A percentile compares a stretch with the other conserved stretches of the same genome.
Conservation (phyloP, 2,888 invertebrate species). For the Hypercompe scribonia region DNA sequence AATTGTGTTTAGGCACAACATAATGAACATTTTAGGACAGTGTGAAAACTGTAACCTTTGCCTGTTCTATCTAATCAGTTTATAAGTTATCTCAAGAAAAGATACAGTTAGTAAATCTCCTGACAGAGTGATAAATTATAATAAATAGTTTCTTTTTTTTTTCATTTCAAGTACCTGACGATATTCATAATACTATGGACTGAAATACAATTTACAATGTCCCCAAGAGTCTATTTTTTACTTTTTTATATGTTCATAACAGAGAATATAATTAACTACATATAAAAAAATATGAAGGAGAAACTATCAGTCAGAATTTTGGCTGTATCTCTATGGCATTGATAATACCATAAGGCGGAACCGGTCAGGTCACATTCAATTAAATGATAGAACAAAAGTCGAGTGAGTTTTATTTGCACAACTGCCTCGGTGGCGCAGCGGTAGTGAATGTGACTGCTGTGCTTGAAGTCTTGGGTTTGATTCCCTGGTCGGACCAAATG, state of each 20-base stretch:
- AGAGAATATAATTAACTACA: background rate
- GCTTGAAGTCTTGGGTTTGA: too few species aligned
- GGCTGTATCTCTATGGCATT: too few species aligned
- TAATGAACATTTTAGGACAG: background rate
- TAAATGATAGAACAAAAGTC: too few species aligned
- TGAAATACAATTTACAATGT: background rate
- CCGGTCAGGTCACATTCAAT: too few species aligned
- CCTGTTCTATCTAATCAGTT: slow-evolving; percentile 1
- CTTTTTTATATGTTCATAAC: too few species aligned
- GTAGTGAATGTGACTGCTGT: too few species aligned
- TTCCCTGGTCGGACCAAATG: too few species aligned
- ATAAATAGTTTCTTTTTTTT: background rate
- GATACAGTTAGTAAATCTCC: background rate
- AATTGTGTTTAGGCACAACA: background rate
- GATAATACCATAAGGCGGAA: too few species aligned
- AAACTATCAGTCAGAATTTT: background rate
- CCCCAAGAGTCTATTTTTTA: too few species aligned
- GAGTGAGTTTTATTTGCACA: too few species aligned
- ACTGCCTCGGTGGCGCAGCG: too few species aligned
- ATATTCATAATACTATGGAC: background rate
- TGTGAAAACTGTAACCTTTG: background rate
- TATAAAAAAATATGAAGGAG: background rate
- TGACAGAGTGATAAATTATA: background rate
- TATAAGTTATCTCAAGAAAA: background rate
- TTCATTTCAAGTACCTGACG: background rate